Conservation (phyloP, 37 sponge, comb jelly and placozoan species). For the Corticium candelabrum region DNA sequence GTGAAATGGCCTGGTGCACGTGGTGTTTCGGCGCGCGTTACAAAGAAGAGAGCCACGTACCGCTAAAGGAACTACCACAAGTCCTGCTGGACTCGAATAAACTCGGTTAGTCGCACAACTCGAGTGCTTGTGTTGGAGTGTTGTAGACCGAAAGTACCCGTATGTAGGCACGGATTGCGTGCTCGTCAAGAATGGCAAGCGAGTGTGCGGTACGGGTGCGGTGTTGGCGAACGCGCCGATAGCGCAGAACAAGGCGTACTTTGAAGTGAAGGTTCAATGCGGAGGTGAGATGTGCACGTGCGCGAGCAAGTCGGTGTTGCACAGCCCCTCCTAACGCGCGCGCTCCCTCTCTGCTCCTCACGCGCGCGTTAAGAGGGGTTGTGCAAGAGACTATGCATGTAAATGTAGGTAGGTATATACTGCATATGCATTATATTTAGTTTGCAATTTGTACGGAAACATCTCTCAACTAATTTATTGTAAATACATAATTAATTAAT, state of each 20-base stretch:
- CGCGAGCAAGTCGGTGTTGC: not conserved
- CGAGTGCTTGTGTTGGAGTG: not conserved
- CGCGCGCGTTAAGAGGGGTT: too few relatives aligned
- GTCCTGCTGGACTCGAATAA: not conserved
- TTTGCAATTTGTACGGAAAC: too few relatives aligned
- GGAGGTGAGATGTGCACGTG: constrained; percentile 69
- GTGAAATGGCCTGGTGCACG: too few relatives aligned
- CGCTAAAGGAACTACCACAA: not conserved
- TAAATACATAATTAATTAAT: too few relatives aligned
- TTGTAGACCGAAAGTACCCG: not conserved
- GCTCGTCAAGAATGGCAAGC: constrained; percentile 78
- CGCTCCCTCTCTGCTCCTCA: too few relatives aligned
- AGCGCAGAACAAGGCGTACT: constrained; percentile 90
- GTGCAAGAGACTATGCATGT: too few relatives aligned
- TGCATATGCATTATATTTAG: too few relatives aligned
- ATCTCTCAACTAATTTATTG: too few relatives aligned
- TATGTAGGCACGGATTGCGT: constrained; percentile 75
- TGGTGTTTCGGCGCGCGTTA: not conserved
- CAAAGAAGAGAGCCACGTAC: not conserved
- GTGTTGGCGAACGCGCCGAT: constrained; percentile 92
- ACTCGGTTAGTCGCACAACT: not conserved
- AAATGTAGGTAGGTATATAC: too few relatives aligned
- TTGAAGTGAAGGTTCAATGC: constrained; percentile 93
- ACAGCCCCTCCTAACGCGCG: too few relatives aligned
- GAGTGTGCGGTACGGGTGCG: constrained; percentile 91